phyloP scores from a whole-genome alignment of 2,113 vertebrate genomes.

The Pachypanchax playfairii region DNA sequence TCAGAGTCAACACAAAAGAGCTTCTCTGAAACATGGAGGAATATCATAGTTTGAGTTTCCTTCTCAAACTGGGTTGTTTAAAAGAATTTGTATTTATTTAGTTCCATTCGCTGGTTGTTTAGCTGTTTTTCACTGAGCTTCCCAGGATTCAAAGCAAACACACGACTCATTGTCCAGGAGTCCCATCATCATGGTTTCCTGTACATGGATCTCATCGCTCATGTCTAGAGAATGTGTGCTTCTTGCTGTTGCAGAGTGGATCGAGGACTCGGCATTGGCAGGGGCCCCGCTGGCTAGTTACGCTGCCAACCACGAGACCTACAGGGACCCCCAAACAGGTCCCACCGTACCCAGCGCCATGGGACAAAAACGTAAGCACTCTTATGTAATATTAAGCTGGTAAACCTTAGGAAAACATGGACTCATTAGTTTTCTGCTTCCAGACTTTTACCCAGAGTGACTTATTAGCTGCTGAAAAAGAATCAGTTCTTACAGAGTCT shows the following conservation, averaged over 20 bases:
- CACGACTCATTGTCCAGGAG: conserved; percentile 3
- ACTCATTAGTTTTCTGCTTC: conserved; percentile 16
- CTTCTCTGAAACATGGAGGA: too few relatives aligned
- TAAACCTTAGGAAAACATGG: conserved; percentile 3
- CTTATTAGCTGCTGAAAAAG: conserved; percentile 42
- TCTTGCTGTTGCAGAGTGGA: conserved; percentile 89
- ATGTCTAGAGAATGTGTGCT: conserved; percentile 55
- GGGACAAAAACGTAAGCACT: conserved; percentile 80
- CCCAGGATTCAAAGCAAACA: neutral
- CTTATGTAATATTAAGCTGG: neutral
- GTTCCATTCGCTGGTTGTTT: conserved; percentile 2
- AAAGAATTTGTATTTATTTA: too few relatives aligned
- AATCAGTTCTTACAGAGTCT: conserved; percentile 24
- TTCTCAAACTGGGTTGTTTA: too few relatives aligned
- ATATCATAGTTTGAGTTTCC: too few relatives aligned
- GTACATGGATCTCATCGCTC: conserved; percentile 14
- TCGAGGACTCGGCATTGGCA: conserved; percentile 88
- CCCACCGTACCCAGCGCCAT: conserved; percentile 73
- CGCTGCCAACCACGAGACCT: conserved; percentile 88
- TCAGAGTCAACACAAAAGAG: too few relatives aligned
- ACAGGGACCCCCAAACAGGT: conserved; percentile 84
- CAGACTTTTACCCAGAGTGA: conserved; percentile 23
- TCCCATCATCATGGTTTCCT: conserved; percentile 11
- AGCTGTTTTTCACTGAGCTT: neutral
- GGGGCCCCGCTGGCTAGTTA: conserved; percentile 87